Base-by-base conservation (phyloP, 2,113 vertebrate species). In the Merops nubicus region DNA sequence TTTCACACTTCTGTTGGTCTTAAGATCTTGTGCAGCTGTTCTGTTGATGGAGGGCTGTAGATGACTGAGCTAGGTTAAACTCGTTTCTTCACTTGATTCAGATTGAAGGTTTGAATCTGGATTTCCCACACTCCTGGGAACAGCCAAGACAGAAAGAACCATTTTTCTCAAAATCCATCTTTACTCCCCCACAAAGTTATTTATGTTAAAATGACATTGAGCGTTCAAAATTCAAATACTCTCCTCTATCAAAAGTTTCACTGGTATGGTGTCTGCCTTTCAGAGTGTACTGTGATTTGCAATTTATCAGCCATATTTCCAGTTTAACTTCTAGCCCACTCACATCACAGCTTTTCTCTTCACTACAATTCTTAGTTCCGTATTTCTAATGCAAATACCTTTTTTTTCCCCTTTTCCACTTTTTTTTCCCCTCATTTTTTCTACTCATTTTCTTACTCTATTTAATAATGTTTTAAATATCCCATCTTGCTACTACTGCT, bases 401-500 rank as follows among this genome's bases (percentile, higher is more conserved):
- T 16, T 51, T 23, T 26, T 38, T 60, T 29, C 7, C 12, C 5
- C 1, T 34, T 77, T 79, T 29, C 10, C 15, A 29, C 4, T 36
- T 38, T 18, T 53, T 64, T 78, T 80, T 57, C 34, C 5, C 0
- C 51, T 85, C 50, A 16, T 3, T 77, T 95, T 88, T 84, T n/a
- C 25, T 80, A 78, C 38, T 75, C 13, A 78, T 34, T 91, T 92
- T 89, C 76, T 78, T 81, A n/a, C 47, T 51, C 51, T 86, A 83
- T 92, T 96, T 95, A 84, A 92, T 87, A 63, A 14, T 31, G 11
- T 69, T 89, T 85, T 92, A 95, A 95, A 96, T 92, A 91, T 91
- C 48, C 33, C 31, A 9, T 84, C 91, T 84, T 93, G 36, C 63
- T 50, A 80, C 80, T 78, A 60, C 60, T 40, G 73, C 75, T 92